Evolutionary conservation across 2,797 vertebrate species (phyloP), one percentile per base, ranked within the genome.

Genomic region (Gadopsis marmoratus): DNA sequence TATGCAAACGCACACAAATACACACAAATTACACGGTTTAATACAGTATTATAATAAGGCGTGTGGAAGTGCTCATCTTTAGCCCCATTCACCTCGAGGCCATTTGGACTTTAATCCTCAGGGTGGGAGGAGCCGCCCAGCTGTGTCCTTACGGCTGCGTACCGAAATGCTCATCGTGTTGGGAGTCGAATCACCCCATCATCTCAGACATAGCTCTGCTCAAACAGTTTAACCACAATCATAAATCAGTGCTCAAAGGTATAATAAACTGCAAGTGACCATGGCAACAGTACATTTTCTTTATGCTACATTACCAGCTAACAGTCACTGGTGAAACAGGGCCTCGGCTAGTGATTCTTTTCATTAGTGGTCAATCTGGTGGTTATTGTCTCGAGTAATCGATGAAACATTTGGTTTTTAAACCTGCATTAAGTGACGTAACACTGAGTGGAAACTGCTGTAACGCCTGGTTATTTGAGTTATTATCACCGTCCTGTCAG

Each of bases 21-120:
- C 54, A 43, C 19, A 81, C 81, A 76, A 62, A 78, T 59, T 19
- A 87, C 54, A 83, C 55, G 77, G 50, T 82, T 84, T 47, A 66
- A 86, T 74, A 88, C 88, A 85, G 85, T 76, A 75, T 87, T 26
- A 84, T 81, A 70, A 65, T 48, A 74, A 79, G 59, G 71, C 12
- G 17, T 58, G 77, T 76, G 73, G 85, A 80, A 85, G 76, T 64
- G 89, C 81, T 88, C 67, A n/a, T 51, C 63, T 76, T 74, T 58
- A 26, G 50, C 70, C 55, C 77, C 66, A 13, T 63, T 78, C 43
- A 35, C 21, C 72, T 60, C 7, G 0, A 55, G 45, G 65, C 64
- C 29, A 21, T 71, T 71, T 62, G 45, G 76, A 82, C 61, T 69
- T 26, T n/a, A 37, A 73, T 23, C 53, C 16, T 75, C 23, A 1